A percentile compares a stretch with the other conserved stretches of the same genome.
phyloP scores from a whole-genome alignment of 2,888 invertebrate genomes.

The Argyra leucocephala region DNA sequence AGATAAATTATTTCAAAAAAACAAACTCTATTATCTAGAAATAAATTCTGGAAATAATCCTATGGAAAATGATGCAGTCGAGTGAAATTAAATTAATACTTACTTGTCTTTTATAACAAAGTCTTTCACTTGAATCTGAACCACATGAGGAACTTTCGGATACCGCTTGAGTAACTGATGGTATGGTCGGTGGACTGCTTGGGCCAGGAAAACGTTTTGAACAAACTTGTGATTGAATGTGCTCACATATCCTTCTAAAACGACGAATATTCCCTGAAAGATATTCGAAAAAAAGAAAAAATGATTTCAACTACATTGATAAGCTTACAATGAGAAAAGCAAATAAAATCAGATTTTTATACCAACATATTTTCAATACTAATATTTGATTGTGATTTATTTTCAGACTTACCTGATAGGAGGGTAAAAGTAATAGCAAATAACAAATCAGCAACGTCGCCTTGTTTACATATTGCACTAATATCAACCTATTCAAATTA shows the following conservation, averaged over 20 bases:
- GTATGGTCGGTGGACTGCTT: slow-evolving; percentile 41
- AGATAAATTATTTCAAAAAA: too few relatives aligned
- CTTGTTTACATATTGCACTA: slow-evolving; percentile 71
- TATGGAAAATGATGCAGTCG: too few relatives aligned
- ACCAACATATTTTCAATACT: neutral
- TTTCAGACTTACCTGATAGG: slow-evolving; percentile 62
- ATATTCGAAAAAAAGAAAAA: slow-evolving; percentile 20
- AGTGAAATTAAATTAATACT: slow-evolving; percentile 13
- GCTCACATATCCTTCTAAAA: slow-evolving; percentile 91
- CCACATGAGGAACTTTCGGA: slow-evolving; percentile 45
- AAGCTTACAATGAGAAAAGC: too few relatives aligned
- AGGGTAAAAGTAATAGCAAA: slow-evolving; percentile 92
- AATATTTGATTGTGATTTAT: neutral
- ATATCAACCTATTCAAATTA: slow-evolving; percentile 85
- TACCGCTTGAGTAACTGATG: slow-evolving; percentile 43
- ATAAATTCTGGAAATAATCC: neutral
- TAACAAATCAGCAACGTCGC: slow-evolving; percentile 56
- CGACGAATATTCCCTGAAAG: slow-evolving; percentile 80
- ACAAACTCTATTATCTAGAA: neutral
- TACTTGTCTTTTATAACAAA: slow-evolving; percentile 43
- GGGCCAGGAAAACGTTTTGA: slow-evolving; percentile 46
- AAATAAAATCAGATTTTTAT: neutral
- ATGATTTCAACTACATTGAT: too few relatives aligned
- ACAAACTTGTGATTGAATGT: slow-evolving; percentile 80
- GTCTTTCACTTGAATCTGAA: slow-evolving; percentile 43